Percentiles rank a stretch among this genome's conserved stretches.
These are phyloP conservation scores for Drosophila colorata DNA, from an alignment of 2,888 invertebrate species.

Conservation along the genomic window DNA sequence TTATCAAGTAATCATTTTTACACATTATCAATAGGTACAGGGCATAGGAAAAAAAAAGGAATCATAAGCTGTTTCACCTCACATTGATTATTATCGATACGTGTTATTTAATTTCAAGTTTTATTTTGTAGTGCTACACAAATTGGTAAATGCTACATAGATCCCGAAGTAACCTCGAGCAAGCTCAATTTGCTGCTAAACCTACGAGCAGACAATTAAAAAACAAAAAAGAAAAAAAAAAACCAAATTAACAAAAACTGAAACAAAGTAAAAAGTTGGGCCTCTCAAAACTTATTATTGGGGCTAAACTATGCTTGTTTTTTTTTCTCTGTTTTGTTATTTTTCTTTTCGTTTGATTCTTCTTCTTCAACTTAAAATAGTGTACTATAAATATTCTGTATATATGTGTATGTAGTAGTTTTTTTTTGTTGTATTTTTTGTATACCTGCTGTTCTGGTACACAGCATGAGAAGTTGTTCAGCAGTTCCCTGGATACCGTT, in stretches of 20 bases:
- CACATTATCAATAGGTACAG: neutral
- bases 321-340: constrained; percentile 17
- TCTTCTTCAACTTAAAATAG: constrained; percentile 55
- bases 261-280: constrained; percentile 21
- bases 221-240: constrained; percentile 12
- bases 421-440: constrained; percentile 54
- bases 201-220: constrained; percentile 22
- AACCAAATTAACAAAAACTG: constrained; percentile 19
- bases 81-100: constrained; percentile 7
- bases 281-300: constrained; percentile 2
- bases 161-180: constrained; percentile 36
- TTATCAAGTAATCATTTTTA: no score
- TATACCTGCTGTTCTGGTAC: constrained; percentile 79
- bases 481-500: constrained; percentile 38
- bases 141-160: constrained; percentile 45
- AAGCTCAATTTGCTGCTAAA: constrained; percentile 1
- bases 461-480: constrained; percentile 64
- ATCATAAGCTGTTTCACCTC: neutral
- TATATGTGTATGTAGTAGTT: constrained; percentile 34
- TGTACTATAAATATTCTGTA: constrained; percentile 54
- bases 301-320: constrained; percentile 21
- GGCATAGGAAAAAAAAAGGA: neutral
- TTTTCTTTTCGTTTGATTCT: constrained; percentile 23
- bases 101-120: constrained; percentile 43
- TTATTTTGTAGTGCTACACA: constrained; percentile 60